Conservation (phyloP, 2,113 vertebrate genomes). For the Rhinopomastus cyanomelas region DNA sequence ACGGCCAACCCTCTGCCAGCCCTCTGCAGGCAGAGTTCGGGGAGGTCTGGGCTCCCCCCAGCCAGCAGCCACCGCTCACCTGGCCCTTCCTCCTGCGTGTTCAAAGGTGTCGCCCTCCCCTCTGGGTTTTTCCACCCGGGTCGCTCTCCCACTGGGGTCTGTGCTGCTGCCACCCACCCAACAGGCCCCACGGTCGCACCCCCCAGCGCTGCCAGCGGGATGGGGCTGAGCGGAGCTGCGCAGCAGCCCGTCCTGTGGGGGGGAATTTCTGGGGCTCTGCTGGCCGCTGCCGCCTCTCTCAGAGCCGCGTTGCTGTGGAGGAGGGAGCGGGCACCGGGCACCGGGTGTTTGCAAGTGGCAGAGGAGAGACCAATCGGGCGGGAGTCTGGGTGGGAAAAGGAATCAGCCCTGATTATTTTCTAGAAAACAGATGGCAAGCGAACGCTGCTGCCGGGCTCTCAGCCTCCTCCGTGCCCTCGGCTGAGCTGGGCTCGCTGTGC, state of each 20-base stretch:
- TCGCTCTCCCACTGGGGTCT: too few relatives aligned
- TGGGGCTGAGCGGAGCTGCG: too few relatives aligned
- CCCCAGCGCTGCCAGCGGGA: too few relatives aligned
- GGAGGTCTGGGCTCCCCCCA: too few relatives aligned
- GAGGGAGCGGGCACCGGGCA: constrained; percentile 73
- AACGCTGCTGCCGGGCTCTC: constrained; percentile 66
- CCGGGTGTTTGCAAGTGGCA: constrained; percentile 72
- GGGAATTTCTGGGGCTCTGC: constrained; percentile 49
- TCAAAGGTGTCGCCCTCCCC: too few relatives aligned
- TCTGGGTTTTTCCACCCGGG: too few relatives aligned
- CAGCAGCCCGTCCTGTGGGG: neutral
- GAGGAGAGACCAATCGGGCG: constrained; percentile 63
- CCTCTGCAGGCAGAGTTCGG: too few relatives aligned
- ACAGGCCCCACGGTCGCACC: too few relatives aligned
- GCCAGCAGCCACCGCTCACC: too few relatives aligned
- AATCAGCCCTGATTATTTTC: constrained; percentile 74
- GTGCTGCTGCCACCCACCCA: too few relatives aligned
- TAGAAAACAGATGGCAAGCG: constrained; percentile 66
- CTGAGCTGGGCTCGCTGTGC: constrained; percentile 43
- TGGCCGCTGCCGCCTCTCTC: constrained; percentile 66
- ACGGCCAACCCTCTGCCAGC: too few relatives aligned
- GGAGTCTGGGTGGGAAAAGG: constrained; percentile 42
- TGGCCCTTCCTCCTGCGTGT: too few relatives aligned
- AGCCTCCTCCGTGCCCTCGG: constrained; percentile 43
- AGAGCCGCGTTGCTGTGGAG: constrained; percentile 62